A percentile compares a stretch with the other conserved stretches of the same genome.
These are phyloP conservation scores for Setipinna tenuifilis DNA, from an alignment of 2,797 vertebrate genomes.

Conservation along the genomic window DNA sequence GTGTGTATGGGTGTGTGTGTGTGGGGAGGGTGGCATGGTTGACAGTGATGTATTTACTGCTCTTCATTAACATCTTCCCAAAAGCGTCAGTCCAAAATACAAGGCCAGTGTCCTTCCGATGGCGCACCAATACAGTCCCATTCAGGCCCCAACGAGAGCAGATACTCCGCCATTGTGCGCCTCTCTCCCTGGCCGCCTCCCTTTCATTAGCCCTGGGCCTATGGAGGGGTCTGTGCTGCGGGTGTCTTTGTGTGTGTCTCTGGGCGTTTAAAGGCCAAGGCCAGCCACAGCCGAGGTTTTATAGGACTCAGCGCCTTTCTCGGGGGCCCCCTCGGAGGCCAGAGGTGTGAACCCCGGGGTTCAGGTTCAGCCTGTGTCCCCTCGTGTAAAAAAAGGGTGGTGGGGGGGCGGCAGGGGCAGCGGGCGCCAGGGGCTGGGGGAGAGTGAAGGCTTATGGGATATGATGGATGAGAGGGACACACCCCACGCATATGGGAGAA, in stretches of 20 bases:
- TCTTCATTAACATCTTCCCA: constrained; percentile 53
- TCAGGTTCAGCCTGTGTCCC: constrained; percentile 57
- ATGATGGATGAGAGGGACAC: constrained; percentile 72
- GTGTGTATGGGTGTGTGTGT: constrained; percentile 25
- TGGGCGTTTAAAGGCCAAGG: constrained; percentile 38
- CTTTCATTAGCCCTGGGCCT: constrained; percentile 5
- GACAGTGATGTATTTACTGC: constrained; percentile 73
- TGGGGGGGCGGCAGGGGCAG: constrained; percentile 50
- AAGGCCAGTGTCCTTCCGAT: constrained; percentile 11
- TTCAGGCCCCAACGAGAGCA: not conserved
- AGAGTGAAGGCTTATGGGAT: constrained; percentile 59
- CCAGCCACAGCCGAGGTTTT: constrained; percentile 44
- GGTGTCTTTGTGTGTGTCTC: not conserved
- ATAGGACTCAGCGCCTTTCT: constrained; percentile 32
- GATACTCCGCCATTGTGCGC: not conserved
- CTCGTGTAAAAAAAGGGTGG: constrained; percentile 44
- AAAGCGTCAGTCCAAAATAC: constrained; percentile 58
- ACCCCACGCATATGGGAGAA: constrained; percentile 43
- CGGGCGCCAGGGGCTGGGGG: constrained; percentile 53
- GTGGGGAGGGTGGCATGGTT: constrained; percentile 24
- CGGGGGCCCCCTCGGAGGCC: constrained; percentile 54
- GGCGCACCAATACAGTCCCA: constrained; percentile 59
- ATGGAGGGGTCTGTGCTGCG: not conserved
- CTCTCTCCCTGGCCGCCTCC: not conserved
- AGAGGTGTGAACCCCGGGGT: constrained; percentile 46